Conservation (phyloP, 2,797 vertebrate genomes). For the Sebastes minor region DNA sequence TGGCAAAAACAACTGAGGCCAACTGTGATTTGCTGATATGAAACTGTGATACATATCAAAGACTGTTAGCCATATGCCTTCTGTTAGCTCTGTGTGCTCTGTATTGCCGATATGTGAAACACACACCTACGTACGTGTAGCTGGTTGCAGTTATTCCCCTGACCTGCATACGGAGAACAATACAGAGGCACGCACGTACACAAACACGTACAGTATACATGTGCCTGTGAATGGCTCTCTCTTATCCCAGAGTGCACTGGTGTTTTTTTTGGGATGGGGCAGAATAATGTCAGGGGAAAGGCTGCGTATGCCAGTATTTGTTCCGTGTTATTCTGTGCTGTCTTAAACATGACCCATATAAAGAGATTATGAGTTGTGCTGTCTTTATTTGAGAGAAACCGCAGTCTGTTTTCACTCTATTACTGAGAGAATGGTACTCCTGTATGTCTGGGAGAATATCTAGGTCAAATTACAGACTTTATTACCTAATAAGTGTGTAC, state of each 20-base stretch:
- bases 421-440: neutral
- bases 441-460: conserved; percentile 13
- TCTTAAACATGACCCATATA: conserved; percentile 75
- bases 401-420: conserved; percentile 15
- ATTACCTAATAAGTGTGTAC: neutral
- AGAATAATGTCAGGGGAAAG: conserved; percentile 45
- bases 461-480: neutral
- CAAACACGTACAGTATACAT: neutral
- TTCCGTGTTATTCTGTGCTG: conserved; percentile 65
- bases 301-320: conserved; percentile 63
- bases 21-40: conserved; percentile 52
- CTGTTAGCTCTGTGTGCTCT: conserved; percentile 68
- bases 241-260: conserved; percentile 51
- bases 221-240: conserved; percentile 32
- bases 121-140: conserved; percentile 40
- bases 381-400: conserved; percentile 48
- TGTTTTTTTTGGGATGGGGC: conserved; percentile 30
- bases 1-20: conserved; percentile 47
- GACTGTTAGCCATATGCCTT: conserved; percentile 84
- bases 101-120: conserved; percentile 66
- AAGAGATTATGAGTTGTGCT: conserved; percentile 53
- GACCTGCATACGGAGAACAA: conserved; percentile 41
- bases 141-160: conserved; percentile 55
- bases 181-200: conserved; percentile 12
- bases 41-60: conserved; percentile 76